Conservation (phyloP, 2,888 invertebrate genomes). For the Drosophila borealis region DNA sequence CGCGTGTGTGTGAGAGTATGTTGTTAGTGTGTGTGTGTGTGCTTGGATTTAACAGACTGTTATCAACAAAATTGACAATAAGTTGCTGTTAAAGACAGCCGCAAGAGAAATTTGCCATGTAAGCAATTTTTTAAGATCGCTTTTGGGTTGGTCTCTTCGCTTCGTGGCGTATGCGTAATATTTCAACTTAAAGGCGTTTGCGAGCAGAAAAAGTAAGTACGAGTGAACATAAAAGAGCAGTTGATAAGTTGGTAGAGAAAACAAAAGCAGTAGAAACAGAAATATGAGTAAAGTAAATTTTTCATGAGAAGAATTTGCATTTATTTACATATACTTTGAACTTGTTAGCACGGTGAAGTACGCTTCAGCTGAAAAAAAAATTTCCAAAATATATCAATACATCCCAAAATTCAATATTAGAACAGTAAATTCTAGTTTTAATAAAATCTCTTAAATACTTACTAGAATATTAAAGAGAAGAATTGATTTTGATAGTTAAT, state of each 20-base stretch:
- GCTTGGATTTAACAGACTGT: conserved; percentile 58
- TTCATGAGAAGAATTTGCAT: not conserved
- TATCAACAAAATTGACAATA: conserved; percentile 80
- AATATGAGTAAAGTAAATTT: not conserved
- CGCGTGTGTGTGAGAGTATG: conserved; percentile 7
- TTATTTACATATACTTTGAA: no score
- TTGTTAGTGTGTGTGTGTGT: conserved; percentile 23
- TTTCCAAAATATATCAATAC: no score
- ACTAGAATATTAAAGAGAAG: no score
- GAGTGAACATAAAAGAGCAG: conserved; percentile 3
- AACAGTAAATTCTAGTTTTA: no score
- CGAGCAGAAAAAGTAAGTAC: conserved; percentile 6
- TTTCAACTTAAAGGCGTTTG: conserved; percentile 25
- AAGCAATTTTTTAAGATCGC: conserved; percentile 64
- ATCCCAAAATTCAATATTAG: no score
- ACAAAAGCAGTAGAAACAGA: not conserved
- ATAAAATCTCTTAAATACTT: no score
- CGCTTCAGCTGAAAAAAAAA: no score
- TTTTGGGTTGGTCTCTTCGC: conserved; percentile 32
- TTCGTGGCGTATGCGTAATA: conserved; percentile 40
- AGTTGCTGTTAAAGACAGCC: conserved; percentile 80
- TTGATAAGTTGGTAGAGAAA: not conserved
- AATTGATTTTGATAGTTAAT: no score
- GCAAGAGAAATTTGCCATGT: conserved; percentile 73
- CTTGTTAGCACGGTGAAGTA: no score